Percentiles rank a stretch among this genome's conserved stretches.
Evolutionary conservation across 2,888 invertebrate genomes (phyloP).

Genomic region (Eremobia ochroleuca): DNA sequence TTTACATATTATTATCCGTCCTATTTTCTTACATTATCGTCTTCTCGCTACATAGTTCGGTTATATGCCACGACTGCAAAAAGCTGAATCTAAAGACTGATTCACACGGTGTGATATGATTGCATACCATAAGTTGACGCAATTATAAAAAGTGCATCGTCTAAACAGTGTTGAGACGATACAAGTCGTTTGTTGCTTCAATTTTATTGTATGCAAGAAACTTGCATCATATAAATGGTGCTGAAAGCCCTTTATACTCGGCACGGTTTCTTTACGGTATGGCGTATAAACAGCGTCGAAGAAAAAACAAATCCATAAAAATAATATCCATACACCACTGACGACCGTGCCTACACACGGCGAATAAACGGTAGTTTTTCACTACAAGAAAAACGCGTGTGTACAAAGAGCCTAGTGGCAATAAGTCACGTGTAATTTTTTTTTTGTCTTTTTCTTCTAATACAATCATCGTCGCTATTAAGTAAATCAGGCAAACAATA

Average conservation of each 20-base stretch:
- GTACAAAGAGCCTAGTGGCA: neutral
- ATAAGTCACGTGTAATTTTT: neutral
- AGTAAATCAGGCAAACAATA: conserved; percentile 19
- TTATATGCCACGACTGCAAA: neutral
- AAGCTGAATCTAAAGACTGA: neutral
- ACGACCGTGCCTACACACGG: neutral
- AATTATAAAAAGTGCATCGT: neutral
- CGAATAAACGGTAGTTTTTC: neutral
- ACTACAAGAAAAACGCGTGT: neutral
- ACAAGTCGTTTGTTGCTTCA: neutral
- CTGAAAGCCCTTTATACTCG: neutral
- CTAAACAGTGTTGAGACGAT: neutral
- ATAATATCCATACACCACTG: neutral
- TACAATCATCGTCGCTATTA: neutral
- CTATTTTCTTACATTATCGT: neutral
- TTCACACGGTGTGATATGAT: too few species aligned
- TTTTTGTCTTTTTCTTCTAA: neutral
- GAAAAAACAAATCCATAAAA: neutral
- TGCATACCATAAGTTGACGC: neutral
- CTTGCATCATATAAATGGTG: neutral
- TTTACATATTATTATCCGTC: neutral
- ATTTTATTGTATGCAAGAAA: neutral
- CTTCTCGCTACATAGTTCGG: neutral
- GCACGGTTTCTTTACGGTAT: neutral
- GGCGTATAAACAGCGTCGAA: neutral